These are phyloP conservation scores for Erannis defoliaria DNA, from an alignment of 2,888 invertebrate species.

Conservation along the genomic window DNA sequence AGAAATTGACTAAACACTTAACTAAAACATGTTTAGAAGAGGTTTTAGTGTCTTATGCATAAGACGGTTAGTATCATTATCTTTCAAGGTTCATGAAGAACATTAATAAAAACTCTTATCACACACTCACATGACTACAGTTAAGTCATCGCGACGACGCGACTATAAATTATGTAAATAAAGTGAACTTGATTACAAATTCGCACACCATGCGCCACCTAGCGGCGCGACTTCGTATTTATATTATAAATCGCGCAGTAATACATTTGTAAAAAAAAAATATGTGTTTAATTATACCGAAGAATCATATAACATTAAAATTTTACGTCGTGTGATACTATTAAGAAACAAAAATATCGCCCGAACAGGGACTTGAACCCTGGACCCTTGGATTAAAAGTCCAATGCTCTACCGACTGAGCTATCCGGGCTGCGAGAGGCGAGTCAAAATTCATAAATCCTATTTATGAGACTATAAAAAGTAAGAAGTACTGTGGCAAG, in stretches of 20 bases:
- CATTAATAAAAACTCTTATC: neutral
- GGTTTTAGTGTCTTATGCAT: too few species aligned
- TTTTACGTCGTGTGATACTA: neutral
- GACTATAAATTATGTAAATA: neutral
- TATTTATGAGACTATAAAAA: neutral
- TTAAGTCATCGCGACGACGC: too few species aligned
- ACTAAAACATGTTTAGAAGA: too few species aligned
- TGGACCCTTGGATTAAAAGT: slow-evolving; percentile 93
- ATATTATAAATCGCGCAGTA: too few species aligned
- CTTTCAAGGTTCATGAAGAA: neutral
- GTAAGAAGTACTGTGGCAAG: neutral
- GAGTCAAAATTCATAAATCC: slow-evolving; percentile 8
- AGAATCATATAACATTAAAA: neutral
- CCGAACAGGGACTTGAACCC: slow-evolving; percentile 92
- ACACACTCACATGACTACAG: neutral
- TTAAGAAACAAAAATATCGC: slow-evolving; percentile 64
- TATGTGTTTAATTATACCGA: neutral
- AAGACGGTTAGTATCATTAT: too few species aligned
- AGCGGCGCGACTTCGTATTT: neutral
- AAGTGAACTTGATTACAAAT: neutral
- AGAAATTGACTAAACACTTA: too few species aligned
- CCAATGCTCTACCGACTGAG: slow-evolving; percentile 92
- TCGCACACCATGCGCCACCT: neutral
- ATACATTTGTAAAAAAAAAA: too few species aligned
- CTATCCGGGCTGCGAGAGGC: slow-evolving; percentile 86